phyloP scores from a whole-genome alignment of 2,797 vertebrate genomes.

The Macroramphosus scolopax region DNA sequence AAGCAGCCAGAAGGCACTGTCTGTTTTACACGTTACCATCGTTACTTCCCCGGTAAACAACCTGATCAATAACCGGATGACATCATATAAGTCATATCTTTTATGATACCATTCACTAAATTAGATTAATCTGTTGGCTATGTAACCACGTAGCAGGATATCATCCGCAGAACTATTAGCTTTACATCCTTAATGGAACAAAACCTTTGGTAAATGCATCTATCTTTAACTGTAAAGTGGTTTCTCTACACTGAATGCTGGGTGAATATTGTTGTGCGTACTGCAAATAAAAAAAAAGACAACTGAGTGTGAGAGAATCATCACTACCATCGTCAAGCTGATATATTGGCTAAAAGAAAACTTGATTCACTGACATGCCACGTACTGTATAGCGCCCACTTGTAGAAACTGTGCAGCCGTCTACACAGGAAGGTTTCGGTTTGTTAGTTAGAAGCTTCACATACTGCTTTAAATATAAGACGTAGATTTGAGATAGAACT shows the following conservation, averaged over 20 bases:
- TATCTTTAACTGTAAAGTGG: too few species aligned
- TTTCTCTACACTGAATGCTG: background rate
- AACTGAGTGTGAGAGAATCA: too few species aligned
- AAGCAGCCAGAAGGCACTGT: conserved; percentile 4
- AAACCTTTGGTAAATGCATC: background rate
- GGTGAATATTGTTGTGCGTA: background rate
- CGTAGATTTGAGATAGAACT: background rate
- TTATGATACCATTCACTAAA: too few species aligned
- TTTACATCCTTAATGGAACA: conserved; percentile 1
- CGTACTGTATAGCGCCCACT: background rate
- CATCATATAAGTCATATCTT: background rate
- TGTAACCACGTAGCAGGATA: background rate
- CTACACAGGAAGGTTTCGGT: too few species aligned
- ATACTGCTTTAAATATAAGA: too few species aligned
- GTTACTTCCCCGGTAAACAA: background rate
- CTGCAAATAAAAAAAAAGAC: background rate
- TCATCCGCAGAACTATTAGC: background rate
- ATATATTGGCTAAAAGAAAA: too few species aligned
- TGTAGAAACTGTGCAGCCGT: background rate
- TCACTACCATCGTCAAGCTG: too few species aligned
- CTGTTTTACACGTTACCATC: background rate
- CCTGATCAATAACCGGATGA: conserved; percentile 1
- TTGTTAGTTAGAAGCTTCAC: too few species aligned
- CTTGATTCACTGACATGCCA: too few species aligned
- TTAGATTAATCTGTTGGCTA: background rate